Evolutionary conservation across 2,113 vertebrate species (phyloP), one percentile per base, ranked within the genome.

Genomic region (Sprattus sprattus): DNA sequence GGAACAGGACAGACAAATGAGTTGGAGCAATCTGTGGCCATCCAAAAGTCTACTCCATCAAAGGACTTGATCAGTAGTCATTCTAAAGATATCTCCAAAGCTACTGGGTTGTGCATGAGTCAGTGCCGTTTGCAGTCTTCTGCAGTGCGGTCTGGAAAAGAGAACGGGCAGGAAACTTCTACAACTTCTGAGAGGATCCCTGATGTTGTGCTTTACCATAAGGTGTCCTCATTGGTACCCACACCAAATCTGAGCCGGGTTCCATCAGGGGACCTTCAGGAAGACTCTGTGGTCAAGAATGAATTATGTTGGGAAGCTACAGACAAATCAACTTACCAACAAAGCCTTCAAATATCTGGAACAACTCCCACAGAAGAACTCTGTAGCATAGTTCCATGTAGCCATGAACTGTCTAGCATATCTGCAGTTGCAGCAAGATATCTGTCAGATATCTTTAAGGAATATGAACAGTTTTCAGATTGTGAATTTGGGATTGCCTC

Each of bases 381-480:
- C 25, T 75, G 67, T 28, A 64, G 22, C n/a, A 64, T 6, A 9
- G 11, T 75, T 75, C 9, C 67, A 15, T 28, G 28, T 32, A 28
- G 11, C 25, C 39, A 11, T 75, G 67, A 75, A 75, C 25, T 75
- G 67, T 32, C 28, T 28, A 10, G 10, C 39, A 28, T 75, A 13
- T 75, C 67, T 39, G 11, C 10, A 39, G 4, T 75, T 28, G 28
- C 18, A 75, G 2, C 18, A 2, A 16, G 11, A 28, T 75, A 39
- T 75, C 67, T 75, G 67, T 39, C 67, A 75, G 67, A 75, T 0
- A 75, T 10, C 32, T 13, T 75, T 10, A 16, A 13, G 28, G 28
- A 75, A 67, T 67, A 67, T 67, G 64, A 67, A 9, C 64, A 67
- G 71, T 78, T 78, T 78, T 78, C 71, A 78, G 13, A 39, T 4